Base-by-base conservation (phyloP, 2,113 vertebrate genomes). In the Callaeas wilsoni region DNA sequence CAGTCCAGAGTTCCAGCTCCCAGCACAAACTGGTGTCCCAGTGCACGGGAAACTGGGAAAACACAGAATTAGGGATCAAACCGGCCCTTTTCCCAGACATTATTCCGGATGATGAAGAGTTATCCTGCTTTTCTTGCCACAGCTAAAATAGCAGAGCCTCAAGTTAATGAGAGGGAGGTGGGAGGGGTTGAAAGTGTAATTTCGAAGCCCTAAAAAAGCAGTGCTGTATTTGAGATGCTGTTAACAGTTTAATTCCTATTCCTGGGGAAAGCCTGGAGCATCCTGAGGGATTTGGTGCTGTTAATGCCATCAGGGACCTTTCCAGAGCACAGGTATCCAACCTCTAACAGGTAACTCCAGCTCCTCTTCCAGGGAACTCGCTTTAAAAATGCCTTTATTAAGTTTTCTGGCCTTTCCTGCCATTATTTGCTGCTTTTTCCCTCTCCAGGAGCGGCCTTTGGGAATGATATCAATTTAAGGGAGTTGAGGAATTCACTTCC, bases 121-220 rank as follows among this genome's bases (percentile, higher is more conserved):
- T 87, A 22, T 68, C 76, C 70, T 33, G 42, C 10, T 80, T 74
- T 56, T 69, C 87, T 82, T 91, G 73, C 86, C 69, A 39, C 4
- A 56, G 62, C 27, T 91, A 89, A 94, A 95, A 92, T 67, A 97
- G 94, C 81, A 96, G 84, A 57, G 69, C 73, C 87, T 65, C 37
- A 2, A 91, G 84, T 84, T 90, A 92, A 90, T 35, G 95, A 86
- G 86, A 13, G 79, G 33, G 83, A 83, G 63, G 95, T 92, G 85
- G 95, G 94, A 96, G 92, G 89, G 69, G 89, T 88, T 71, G 77
- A 69, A 79, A 87, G 90, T 93, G 84, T 42, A 16, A 94, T 94
- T 96, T 76, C 23, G 3, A 35, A 97, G n/a, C 67, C 63, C 75
- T 65, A 93, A 92, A 94, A 96, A 96, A 95, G 94, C 94, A 91